A percentile compares a stretch with the other conserved stretches of the same genome.
phyloP scores from a whole-genome alignment of 2,113 vertebrate genomes.

The Chrysochloris asiatica region DNA sequence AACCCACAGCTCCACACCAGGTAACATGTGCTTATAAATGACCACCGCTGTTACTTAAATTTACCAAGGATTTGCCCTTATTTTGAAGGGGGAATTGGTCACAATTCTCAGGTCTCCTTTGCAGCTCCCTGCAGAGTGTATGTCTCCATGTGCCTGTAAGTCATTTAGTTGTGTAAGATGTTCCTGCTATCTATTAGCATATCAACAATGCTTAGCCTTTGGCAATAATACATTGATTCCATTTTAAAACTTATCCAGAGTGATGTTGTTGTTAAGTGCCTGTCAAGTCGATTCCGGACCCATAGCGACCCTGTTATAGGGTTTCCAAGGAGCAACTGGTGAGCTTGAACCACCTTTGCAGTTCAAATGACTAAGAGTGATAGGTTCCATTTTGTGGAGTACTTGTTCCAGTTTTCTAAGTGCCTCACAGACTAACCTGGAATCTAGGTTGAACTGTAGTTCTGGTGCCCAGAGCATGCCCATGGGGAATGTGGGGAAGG shows the following conservation, averaged over 20 bases:
- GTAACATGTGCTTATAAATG: no score
- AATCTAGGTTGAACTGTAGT: neutral
- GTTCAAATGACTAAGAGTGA: no score
- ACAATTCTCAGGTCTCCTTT: neutral
- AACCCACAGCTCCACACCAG: no score
- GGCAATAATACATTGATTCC: neutral
- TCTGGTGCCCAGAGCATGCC: neutral
- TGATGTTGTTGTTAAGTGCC: no score
- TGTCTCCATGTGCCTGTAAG: neutral
- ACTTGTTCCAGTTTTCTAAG: neutral
- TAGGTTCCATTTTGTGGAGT: neutral
- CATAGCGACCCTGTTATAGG: no score
- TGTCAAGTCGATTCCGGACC: no score
- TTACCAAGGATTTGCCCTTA: neutral
- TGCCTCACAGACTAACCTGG: neutral
- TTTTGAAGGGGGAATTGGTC: neutral
- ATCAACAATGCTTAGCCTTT: neutral
- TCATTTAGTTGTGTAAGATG: neutral
- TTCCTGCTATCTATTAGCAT: neutral
- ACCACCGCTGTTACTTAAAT: neutral
- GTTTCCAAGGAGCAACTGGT: no score
- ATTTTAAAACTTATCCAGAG: neutral
- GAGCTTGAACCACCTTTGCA: no score
- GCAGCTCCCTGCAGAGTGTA: neutral
- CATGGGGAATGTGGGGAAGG: neutral